These are phyloP conservation scores for Coreoperca whiteheadi DNA, from an alignment of 2,113 vertebrate genomes.

Conservation along the genomic window DNA sequence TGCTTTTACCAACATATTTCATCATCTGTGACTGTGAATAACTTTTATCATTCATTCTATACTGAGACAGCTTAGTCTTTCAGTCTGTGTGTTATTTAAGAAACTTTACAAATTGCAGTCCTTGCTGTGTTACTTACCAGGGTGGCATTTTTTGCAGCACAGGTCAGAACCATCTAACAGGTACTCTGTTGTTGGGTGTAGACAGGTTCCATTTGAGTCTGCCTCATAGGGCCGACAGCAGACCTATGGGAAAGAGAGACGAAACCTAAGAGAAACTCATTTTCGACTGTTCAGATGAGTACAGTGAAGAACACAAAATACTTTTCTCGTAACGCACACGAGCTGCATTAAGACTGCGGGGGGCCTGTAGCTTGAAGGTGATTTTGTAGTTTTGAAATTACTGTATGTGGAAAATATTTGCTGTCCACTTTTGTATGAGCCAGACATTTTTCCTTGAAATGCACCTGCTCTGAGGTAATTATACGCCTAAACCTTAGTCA, in stretches of 20 bases:
- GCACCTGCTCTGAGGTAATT: background rate
- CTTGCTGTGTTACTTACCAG: conserved; percentile 71
- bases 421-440: background rate
- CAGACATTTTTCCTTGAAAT: background rate
- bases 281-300: conserved; percentile 11
- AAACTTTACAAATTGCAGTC: background rate
- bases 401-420: background rate
- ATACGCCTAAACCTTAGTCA: background rate
- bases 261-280: conserved; percentile 11
- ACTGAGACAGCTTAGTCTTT: background rate
- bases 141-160: conserved; percentile 81
- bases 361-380: background rate
- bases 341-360: background rate
- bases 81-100: background rate
- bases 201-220: conserved; percentile 30
- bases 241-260: conserved; percentile 60
- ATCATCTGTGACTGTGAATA: background rate
- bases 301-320: background rate
- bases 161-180: accelerated
- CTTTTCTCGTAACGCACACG: conserved; percentile 2
- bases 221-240: conserved; percentile 55
- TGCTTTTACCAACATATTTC: conserved; percentile 3
- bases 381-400: conserved; percentile 8
- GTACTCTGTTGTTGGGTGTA: conserved; percentile 53
- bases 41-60: too few relatives aligned